Base-by-base conservation (phyloP, 1,140 invertebrate genomes). In the Manduca sexta region DNA sequence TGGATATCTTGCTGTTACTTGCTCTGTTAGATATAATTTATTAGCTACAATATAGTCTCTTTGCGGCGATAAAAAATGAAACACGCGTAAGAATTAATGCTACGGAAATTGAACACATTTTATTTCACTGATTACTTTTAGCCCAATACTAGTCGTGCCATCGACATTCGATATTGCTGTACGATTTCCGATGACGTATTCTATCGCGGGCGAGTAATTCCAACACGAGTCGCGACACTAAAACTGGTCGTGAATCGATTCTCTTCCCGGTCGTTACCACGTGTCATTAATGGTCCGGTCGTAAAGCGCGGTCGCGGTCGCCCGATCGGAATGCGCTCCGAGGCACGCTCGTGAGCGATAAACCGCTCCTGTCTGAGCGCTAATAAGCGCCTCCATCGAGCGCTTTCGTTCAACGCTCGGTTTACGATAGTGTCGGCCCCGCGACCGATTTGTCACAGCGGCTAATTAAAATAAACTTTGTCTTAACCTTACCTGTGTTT, bases 231-330 rank as follows among this genome's bases (percentile, higher is more conserved):
- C 11, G 34, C 61, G 49, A 69, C 68, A 69, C 57, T 78, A 66
- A 74, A 74, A 60, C 55, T 35, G 59, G 63, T 66, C 61, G 64
- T 64, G 69, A 69, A 69, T 74, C 66, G 74, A 69, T 71, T 81
- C 75, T 73, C 74, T 77, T 72, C 73, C 73, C 70, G 73, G 69
- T 82, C 67, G 67, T 74, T 56, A 70, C 58, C 56, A 65, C 50
- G 51, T 75, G 69, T 77, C 74, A 76, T 77, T 77, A 79, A 74
- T 58, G 50, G 53, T 31, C 17, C 45, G 51, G 40, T 70, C 68
- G 69, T 77, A 78, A 79, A 79, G 16, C 38, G 59, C 38, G 59
- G 69, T 65, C 64, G 60, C 64, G 69, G 72, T 74, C 67, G 61
- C 33, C 63, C 56, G 34, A 50, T 41, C 39, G 76, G 79, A 80